Conservation (phyloP, 2,888 invertebrate species). For the Cistogaster globosa region DNA sequence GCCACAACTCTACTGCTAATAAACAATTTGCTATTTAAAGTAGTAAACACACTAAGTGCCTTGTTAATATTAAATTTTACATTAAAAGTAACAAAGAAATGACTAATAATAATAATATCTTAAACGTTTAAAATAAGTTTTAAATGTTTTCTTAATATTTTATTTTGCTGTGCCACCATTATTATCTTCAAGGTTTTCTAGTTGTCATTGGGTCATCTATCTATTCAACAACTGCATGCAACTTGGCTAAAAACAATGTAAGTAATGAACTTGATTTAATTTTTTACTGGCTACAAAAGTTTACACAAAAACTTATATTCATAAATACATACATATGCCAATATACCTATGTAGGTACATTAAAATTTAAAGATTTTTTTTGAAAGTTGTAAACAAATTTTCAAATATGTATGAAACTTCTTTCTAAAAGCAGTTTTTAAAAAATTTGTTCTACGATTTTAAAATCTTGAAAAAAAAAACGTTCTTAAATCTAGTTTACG, state of each 20-base stretch:
- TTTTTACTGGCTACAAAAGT: neutral
- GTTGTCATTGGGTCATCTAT: conserved; percentile 20
- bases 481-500: too few relatives aligned
- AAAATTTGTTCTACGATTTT: too few relatives aligned
- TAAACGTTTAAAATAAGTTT: neutral
- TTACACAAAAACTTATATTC: too few relatives aligned
- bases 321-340: too few relatives aligned
- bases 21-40: neutral
- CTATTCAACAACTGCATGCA: neutral
- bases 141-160: neutral
- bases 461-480: too few relatives aligned
- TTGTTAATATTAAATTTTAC: neutral
- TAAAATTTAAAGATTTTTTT: too few relatives aligned
- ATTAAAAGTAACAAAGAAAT: neutral
- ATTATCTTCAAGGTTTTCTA: conserved; percentile 22
- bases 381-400: too few relatives aligned
- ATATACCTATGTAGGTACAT: too few relatives aligned
- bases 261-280: conserved; percentile 25
- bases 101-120: neutral
- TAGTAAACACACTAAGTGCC: conserved; percentile 19
- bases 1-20: too few relatives aligned
- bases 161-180: neutral
- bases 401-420: too few relatives aligned
- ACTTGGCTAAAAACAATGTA: conserved; percentile 12
- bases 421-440: too few relatives aligned